phyloP scores from a whole-genome alignment of 1,140 invertebrate species.

The Caenorhabditis brenneri region DNA sequence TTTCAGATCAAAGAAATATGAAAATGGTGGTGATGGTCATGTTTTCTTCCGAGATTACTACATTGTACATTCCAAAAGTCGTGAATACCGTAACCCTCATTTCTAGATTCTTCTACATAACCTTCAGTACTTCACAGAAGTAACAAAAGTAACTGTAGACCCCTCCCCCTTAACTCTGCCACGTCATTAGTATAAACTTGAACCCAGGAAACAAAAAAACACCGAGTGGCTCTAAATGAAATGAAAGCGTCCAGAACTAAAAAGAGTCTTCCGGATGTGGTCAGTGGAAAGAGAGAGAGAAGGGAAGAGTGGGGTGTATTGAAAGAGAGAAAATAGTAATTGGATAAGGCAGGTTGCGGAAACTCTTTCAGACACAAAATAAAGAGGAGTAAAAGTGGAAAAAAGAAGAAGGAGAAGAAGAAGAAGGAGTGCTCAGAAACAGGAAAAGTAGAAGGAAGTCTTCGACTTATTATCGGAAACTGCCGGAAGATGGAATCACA shows the following conservation, averaged over 20 bases:
- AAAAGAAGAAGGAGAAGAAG: background rate
- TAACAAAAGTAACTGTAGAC: background rate
- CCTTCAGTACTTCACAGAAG: background rate
- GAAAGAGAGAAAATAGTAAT: constrained; percentile 21
- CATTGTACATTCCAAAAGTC: too few species aligned
- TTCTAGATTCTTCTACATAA: background rate
- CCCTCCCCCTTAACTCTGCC: background rate
- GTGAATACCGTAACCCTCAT: too few species aligned
- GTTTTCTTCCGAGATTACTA: too few species aligned
- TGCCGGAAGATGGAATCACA: background rate
- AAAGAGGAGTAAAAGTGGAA: background rate
- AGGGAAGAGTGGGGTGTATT: background rate
- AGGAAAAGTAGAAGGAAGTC: background rate
- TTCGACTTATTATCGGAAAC: background rate
- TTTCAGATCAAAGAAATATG: too few species aligned
- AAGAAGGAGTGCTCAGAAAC: constrained; percentile 6
- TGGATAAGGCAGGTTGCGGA: constrained; percentile 41
- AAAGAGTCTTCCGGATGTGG: background rate
- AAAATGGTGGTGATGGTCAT: too few species aligned
- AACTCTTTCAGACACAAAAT: constrained; percentile 37
- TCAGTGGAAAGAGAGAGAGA: background rate
- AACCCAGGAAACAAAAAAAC: background rate
- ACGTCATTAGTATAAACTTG: background rate
- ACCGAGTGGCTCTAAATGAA: background rate
- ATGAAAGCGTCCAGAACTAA: constrained; percentile 2